A percentile compares a stretch with the other conserved stretches of the same genome.
Evolutionary conservation across 2,888 invertebrate genomes (phyloP).

Genomic region (Amphipoea oculea): DNA sequence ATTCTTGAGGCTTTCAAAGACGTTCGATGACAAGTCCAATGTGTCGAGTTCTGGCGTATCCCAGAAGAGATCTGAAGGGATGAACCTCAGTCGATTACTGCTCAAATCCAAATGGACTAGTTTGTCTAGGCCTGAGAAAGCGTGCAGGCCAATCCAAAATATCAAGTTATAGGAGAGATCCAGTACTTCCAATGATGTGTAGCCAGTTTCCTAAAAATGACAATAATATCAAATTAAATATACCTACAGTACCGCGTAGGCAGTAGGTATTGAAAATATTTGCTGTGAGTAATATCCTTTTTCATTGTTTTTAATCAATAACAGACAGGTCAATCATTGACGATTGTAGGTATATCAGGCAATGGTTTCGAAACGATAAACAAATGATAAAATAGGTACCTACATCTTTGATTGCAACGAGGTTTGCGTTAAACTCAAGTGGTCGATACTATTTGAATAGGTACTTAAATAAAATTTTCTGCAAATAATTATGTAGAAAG

Average conservation of each 20-base stretch:
- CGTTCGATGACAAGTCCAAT: constrained; percentile 91
- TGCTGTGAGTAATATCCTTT: constrained; percentile 12
- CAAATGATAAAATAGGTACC: constrained; percentile 4
- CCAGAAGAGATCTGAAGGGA: constrained; percentile 90
- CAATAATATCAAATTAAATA: not conserved
- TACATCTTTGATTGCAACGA: not conserved
- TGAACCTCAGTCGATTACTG: constrained; percentile 91
- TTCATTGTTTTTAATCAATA: constrained; percentile 12
- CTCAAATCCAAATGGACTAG: constrained; percentile 91
- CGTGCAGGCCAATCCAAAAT: constrained; percentile 91
- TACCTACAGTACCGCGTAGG: not conserved
- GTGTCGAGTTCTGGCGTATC: constrained; percentile 87
- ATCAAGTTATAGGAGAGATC: constrained; percentile 91
- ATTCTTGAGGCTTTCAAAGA: constrained; percentile 89
- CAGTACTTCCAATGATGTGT: constrained; percentile 86
- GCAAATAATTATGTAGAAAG: not conserved
- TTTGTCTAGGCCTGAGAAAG: constrained; percentile 89
- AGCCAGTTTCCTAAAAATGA: constrained; percentile 86
- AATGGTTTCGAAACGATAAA: constrained; percentile 19
- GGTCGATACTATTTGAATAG: not conserved
- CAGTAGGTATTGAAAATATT: constrained; percentile 10
- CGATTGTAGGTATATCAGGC: constrained; percentile 9
- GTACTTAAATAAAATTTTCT: not conserved
- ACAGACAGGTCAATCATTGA: constrained; percentile 4
- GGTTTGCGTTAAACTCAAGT: not conserved